Conservation (phyloP, 1,140 invertebrate genomes). For the Drosophila aff. region DNA sequence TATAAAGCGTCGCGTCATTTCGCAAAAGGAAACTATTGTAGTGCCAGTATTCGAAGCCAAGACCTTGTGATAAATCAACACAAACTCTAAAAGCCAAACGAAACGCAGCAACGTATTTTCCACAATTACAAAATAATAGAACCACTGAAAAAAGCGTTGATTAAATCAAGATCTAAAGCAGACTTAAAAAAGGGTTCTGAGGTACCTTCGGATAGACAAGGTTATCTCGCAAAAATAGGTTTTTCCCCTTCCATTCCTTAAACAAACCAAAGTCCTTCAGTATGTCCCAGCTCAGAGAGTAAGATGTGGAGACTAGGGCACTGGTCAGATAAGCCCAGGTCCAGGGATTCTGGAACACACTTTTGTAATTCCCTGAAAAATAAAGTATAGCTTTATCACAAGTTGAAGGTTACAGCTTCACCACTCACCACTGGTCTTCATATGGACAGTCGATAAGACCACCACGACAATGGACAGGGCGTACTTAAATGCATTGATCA, state of each 20-base stretch:
- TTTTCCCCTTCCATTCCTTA: constrained; percentile 92
- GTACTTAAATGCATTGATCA: constrained; percentile 94
- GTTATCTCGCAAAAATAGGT: constrained; percentile 90
- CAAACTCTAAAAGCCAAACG: constrained; percentile 94
- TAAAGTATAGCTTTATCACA: not conserved
- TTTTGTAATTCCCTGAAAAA: constrained; percentile 86
- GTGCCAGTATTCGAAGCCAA: constrained; percentile 32
- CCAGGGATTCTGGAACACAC: constrained; percentile 89
- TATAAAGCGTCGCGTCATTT: constrained; percentile 59
- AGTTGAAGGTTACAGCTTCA: not conserved
- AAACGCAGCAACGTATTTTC: constrained; percentile 97
- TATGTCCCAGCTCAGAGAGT: constrained; percentile 96
- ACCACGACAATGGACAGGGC: constrained; percentile 91
- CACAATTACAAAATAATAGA: constrained; percentile 98
- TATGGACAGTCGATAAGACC: constrained; percentile 85
- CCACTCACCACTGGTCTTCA: constrained; percentile 40
- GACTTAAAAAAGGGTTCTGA: not conserved
- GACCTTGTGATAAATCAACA: constrained; percentile 88
- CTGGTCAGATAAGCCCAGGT: constrained; percentile 90
- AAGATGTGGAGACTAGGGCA: constrained; percentile 90
- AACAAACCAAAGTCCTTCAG: constrained; percentile 99
- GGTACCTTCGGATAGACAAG: constrained; percentile 88
- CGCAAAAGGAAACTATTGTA: constrained; percentile 34
- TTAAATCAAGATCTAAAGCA: not conserved
- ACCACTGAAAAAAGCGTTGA: constrained; percentile 86